Percentiles rank a stretch among this genome's conserved stretches.
Evolutionary conservation across 2,797 vertebrate genomes (phyloP).

Genomic region (Apogon talboti): DNA sequence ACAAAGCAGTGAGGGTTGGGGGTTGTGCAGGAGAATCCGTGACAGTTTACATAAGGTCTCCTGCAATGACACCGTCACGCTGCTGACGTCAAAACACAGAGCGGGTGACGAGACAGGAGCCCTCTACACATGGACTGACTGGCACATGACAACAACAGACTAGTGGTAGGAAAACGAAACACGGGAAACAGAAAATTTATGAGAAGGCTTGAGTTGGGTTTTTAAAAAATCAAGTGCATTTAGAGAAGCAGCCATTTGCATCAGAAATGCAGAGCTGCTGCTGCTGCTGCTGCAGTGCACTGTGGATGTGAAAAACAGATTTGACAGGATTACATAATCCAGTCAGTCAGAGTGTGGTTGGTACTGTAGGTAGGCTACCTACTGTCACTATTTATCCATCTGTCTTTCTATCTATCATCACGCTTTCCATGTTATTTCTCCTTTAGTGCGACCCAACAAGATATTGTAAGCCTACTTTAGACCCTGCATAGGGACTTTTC

Average conservation of each 20-base stretch:
- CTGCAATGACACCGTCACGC: constrained; percentile 54
- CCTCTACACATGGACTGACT: not conserved
- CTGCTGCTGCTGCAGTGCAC: constrained; percentile 55
- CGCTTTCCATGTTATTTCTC: not conserved
- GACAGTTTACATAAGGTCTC: constrained; percentile 66
- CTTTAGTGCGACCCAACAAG: constrained; percentile 15
- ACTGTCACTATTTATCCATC: constrained; percentile 50
- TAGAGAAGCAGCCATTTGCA: constrained; percentile 47
- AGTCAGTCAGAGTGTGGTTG: constrained; percentile 52
- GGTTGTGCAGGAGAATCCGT: constrained; percentile 43
- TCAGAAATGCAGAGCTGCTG: constrained; percentile 49
- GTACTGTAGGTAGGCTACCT: constrained; percentile 45
- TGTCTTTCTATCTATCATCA: constrained; percentile 23
- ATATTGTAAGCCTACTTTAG: constrained; percentile 13
- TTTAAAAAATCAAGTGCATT: constrained; percentile 36
- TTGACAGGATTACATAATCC: constrained; percentile 80
- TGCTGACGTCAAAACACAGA: constrained; percentile 53
- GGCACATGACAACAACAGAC: constrained; percentile 4
- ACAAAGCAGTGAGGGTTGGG: constrained; percentile 16
- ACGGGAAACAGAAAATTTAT: constrained; percentile 11
- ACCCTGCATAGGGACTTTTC: constrained; percentile 11
- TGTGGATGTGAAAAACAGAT: constrained; percentile 62
- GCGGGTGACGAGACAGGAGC: constrained; percentile 9
- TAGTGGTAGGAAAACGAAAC: not conserved
- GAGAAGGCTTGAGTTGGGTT: constrained; percentile 3